Conservation (phyloP, 2,888 invertebrate species). For the Stenolophus ochropezus region DNA sequence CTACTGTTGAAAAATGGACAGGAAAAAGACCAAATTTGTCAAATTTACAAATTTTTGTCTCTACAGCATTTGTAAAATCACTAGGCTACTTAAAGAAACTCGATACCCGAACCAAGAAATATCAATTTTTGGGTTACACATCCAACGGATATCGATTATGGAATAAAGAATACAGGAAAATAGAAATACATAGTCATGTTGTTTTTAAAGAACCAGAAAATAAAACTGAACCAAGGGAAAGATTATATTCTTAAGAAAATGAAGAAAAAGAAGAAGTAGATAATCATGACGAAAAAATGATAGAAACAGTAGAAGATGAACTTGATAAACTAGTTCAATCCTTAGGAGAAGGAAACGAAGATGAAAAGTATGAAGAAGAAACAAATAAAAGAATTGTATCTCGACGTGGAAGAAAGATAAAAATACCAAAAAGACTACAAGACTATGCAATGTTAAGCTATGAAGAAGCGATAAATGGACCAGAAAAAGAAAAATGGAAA, state of each 20-base stretch:
- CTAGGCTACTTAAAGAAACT: slow-evolving; percentile 65
- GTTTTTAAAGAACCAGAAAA: slow-evolving; percentile 1
- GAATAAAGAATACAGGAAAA: slow-evolving; percentile 61
- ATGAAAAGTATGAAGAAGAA: no score
- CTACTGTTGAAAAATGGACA: slow-evolving; percentile 66
- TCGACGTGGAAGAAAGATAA: no score
- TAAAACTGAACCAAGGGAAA: no score
- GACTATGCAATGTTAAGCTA: no score
- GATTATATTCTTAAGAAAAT: not conserved
- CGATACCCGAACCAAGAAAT: slow-evolving; percentile 65
- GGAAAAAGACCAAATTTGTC: slow-evolving; percentile 65
- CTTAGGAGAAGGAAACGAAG: slow-evolving; percentile 63
- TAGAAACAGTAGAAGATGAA: not conserved
- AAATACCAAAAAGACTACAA: no score
- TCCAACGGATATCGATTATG: slow-evolving; percentile 63
- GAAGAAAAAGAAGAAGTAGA: not conserved
- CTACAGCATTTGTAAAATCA: slow-evolving; percentile 64
- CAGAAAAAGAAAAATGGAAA: no score
- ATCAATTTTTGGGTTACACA: slow-evolving; percentile 64
- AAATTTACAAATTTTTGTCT: slow-evolving; percentile 66
- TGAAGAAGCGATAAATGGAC: no score
- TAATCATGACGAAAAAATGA: slow-evolving; percentile 16
- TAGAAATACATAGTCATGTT: slow-evolving; percentile 2
- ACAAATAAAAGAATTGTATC: no score
- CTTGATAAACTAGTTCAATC: slow-evolving; percentile 58